phyloP scores from a whole-genome alignment of 2,888 invertebrate genomes.

The Pristionchus arcanus region DNA sequence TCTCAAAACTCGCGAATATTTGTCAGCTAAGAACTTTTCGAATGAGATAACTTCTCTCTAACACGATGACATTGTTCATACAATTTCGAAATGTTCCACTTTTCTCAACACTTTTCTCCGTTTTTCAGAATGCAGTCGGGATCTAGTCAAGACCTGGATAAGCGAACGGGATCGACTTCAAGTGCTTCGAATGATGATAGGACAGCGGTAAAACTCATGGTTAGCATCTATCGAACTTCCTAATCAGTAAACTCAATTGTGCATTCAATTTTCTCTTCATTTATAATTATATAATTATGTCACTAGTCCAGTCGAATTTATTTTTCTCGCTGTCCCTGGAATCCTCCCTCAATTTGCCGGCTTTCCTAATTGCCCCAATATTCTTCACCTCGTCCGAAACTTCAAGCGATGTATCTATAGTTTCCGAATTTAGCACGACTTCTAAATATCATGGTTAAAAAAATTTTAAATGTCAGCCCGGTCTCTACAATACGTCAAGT shows the following conservation, averaged over 20 bases:
- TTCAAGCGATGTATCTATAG: background rate
- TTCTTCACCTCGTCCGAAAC: too few species aligned
- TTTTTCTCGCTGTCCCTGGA: background rate
- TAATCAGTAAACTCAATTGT: too few species aligned
- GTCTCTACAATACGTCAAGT: conserved; percentile 50
- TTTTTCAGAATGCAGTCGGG: background rate
- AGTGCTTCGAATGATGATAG: background rate
- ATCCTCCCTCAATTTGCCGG: background rate
- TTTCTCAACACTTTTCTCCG: too few species aligned
- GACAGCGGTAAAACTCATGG: background rate
- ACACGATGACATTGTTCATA: too few species aligned
- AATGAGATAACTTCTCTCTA: too few species aligned
- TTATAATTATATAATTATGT: background rate
- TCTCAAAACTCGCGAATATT: background rate
- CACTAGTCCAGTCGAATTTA: background rate
- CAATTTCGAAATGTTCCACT: too few species aligned
- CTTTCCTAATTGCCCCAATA: background rate
- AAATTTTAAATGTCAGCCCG: conserved; percentile 6
- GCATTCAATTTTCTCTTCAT: too few species aligned
- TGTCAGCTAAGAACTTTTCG: background rate
- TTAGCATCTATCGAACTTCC: background rate
- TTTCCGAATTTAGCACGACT: background rate
- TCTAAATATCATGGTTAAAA: too few species aligned
- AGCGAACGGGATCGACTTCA: conserved; percentile 3
- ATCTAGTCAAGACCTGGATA: background rate